A percentile compares a stretch with the other conserved stretches of the same genome.
Evolutionary conservation across 2,113 vertebrate genomes (phyloP).

Genomic region (Delphinus delphis): DNA sequence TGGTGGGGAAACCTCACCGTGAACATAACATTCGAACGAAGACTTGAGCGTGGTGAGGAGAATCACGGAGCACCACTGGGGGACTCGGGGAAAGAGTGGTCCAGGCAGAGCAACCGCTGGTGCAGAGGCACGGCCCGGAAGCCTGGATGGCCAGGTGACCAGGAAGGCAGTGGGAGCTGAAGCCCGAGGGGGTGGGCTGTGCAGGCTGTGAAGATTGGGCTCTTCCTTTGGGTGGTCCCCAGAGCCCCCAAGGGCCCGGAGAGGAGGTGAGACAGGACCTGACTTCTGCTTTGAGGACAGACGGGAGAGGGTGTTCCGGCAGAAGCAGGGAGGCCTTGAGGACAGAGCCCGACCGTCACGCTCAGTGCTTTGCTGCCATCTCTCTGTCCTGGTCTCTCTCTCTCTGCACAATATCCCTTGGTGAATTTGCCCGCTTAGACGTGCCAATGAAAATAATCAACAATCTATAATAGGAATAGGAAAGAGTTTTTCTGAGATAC

Average conservation of each 20-base stretch:
- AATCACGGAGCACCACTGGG: accelerated
- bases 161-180: neutral
- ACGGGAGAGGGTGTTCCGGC: neutral
- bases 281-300: neutral
- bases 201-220: neutral
- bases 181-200: too few relatives aligned
- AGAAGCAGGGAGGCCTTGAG: neutral
- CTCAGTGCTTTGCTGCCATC: neutral
- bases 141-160: neutral
- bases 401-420: too few relatives aligned
- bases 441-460: neutral
- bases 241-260: neutral
- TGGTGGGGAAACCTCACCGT: neutral
- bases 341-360: neutral
- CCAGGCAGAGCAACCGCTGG: neutral
- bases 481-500: neutral
- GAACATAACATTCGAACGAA: neutral
- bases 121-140: neutral
- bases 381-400: neutral
- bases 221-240: neutral
- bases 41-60: neutral
- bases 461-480: neutral
- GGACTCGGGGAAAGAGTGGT: neutral
- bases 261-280: neutral
- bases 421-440: too few relatives aligned